Percentiles rank a stretch among this genome's conserved stretches.
Evolutionary conservation across 2,888 invertebrate species (phyloP).

Genomic region (Eurytoma adleriae): DNA sequence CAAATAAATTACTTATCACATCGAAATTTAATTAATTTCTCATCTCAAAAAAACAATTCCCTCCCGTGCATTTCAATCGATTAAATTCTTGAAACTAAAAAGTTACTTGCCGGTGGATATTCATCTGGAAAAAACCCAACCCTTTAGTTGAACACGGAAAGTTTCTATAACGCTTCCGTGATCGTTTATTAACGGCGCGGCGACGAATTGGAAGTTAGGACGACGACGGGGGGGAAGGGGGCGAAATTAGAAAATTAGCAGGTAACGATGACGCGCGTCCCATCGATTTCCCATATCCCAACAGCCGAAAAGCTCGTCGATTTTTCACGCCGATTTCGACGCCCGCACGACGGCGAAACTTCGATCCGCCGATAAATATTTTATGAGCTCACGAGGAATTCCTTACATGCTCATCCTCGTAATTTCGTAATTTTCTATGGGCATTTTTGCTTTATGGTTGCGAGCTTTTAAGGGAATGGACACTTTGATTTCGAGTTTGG

Average conservation of each 20-base stretch:
- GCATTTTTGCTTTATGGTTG: too few relatives aligned
- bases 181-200: slow-evolving; percentile 69
- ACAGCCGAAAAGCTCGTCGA: not conserved
- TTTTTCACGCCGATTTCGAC: slow-evolving; percentile 38
- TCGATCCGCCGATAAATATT: slow-evolving; percentile 18
- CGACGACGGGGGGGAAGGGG: slow-evolving; percentile 67
- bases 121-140: too few relatives aligned
- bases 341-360: slow-evolving; percentile 25
- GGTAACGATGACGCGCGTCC: slow-evolving; percentile 32
- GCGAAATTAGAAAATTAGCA: slow-evolving; percentile 69
- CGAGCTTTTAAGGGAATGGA: too few relatives aligned
- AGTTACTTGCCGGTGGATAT: too few relatives aligned
- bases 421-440: too few relatives aligned
- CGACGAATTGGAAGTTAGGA: slow-evolving; percentile 67
- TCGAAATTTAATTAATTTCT: too few relatives aligned
- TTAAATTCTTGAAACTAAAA: too few relatives aligned
- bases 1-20: too few relatives aligned
- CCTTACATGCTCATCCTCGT: not conserved
- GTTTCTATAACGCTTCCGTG: slow-evolving; percentile 41
- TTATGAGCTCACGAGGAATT: slow-evolving; percentile 14
- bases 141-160: too few relatives aligned
- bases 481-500: too few relatives aligned
- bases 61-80: too few relatives aligned
- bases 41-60: too few relatives aligned
- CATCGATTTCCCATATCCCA: slow-evolving; percentile 34